Base-by-base conservation (phyloP, 1,140 invertebrate species). In the Pseudomyrmex dendroicus region DNA sequence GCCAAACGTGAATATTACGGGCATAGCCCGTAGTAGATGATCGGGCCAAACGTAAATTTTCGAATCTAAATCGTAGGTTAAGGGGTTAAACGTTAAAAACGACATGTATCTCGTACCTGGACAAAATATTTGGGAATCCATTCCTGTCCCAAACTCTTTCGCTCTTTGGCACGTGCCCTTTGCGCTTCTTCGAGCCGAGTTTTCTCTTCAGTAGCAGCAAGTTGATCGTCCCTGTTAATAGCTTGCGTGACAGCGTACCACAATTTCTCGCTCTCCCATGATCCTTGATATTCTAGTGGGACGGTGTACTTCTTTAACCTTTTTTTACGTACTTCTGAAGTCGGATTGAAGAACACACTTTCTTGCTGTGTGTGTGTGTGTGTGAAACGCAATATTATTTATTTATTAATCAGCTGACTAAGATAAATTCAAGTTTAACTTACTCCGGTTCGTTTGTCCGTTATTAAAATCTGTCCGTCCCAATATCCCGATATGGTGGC, bases 401-500 rank as follows among this genome's bases (percentile, higher is more conserved):
- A 73, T 7, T 5, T 68, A 20, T 66, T 83, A 54, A 57, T 66
- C 44, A 35, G 4, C 20, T 4, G 1, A 80, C 20, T 17, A 72
- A 52, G 5, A 35, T 35, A 35, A 59, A 54, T 67, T 78, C 44
- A 12, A 73, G n/a, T 77, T 56, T 59, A 70, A 89, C 92, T 92
- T 94, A 96, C 96, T 78, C 95, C 96, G 15, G 96, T 97, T 89
- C 95, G 94, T 90, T 97, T 96, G 90, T 99, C 98, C 89, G 97
- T 97, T 83, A 98, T 96, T 84, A 95, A 95, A 76, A 99, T 98
- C 90, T 96, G 96, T 68, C 97, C 96, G 94, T 99, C 98, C 98
- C 98, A 99, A 91, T 98, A 97, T 0, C 98, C 98, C 12, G 97
- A 97, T 35, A 99, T 94, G 1, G 95, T 96, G 8, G 97, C 97